Evolutionary conservation across 1,140 invertebrate genomes (phyloP), one percentile per base, ranked within the genome.

Genomic region (Cotesia typhae): DNA sequence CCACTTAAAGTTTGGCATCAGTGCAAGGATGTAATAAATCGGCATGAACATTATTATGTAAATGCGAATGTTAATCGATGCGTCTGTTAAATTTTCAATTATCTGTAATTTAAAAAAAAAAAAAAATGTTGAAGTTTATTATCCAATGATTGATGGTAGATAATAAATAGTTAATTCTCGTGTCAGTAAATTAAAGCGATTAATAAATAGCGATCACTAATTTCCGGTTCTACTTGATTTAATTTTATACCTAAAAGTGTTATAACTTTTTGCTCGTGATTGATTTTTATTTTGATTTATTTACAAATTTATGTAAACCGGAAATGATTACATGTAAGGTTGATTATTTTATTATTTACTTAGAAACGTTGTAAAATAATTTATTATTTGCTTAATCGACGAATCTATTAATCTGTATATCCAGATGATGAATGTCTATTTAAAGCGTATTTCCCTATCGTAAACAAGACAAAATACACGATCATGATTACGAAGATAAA

Each of bases 1-100:
- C 36, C 87, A 82, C 73, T 89, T 89, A n/a, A 92, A 80, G 71
- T 89, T 88, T 9, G 87, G 83, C 3, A 91, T 76, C 71, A 83
- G 82, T 61, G 80, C 83, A 0, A 89, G 74, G 2, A 75, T 28
- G 7, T 85, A 82, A 74, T 87, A 81, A 4, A 88, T 64, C 0
- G 88, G 81, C 2, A 88, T 77, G 3, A 88, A 66, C 1, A 85
- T 72, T 0, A 81, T 1, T 35, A 84, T 68, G 67, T 83, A 84
- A 5, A 82, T 4, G 3, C 81, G 69, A 1, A 74, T 3, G 4
- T 80, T 47, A 55, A 78, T 41, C 4, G 68, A 12, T 4, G 72
- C 0, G 0, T 41, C 41, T 0, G 74, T 71, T 36, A 75, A 75
- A 59, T 76, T 75, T 66, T 83, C 80, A 17, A 84, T 76, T 17